phyloP scores from a whole-genome alignment of 2,113 vertebrate species.

The Turdus rufiventris region DNA sequence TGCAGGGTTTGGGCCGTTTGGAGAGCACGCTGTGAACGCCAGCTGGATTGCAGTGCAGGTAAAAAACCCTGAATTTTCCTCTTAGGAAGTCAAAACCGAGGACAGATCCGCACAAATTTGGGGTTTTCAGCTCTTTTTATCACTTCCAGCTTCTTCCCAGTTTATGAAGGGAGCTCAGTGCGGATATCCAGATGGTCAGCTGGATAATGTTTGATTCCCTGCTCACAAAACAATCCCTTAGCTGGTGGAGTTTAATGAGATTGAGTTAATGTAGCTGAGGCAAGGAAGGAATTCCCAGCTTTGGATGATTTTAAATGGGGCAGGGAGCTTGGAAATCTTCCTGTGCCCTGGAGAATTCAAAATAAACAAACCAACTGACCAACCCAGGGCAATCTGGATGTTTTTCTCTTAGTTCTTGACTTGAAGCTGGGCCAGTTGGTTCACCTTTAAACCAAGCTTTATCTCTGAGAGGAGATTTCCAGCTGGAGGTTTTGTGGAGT shows the following conservation, averaged over 20 bases:
- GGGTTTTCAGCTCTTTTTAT: neutral
- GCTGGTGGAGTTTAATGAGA: neutral
- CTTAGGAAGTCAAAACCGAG: neutral
- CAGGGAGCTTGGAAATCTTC: neutral
- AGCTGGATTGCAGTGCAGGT: conserved; percentile 84
- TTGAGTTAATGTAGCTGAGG: neutral
- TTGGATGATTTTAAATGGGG: neutral
- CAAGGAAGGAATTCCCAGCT: neutral
- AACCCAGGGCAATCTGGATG: neutral
- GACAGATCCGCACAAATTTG: fast-evolving
- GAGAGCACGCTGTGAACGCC: conserved; percentile 77
- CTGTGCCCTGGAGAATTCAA: neutral
- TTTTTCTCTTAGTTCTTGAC: neutral
- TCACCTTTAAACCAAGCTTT: neutral
- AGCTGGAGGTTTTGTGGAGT: neutral
- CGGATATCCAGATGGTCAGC: neutral
- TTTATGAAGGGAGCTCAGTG: neutral
- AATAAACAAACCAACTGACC: neutral
- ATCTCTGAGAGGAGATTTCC: neutral
- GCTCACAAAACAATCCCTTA: neutral
- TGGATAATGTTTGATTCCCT: neutral
- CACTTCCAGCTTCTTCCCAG: neutral
- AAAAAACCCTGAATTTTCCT: neutral
- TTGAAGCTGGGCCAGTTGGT: neutral
- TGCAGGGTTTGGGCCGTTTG: conserved; percentile 81